A percentile compares a stretch with the other conserved stretches of the same genome.
Conservation (phyloP, 2,888 invertebrate genomes). For the Nemapogon koenigi region DNA sequence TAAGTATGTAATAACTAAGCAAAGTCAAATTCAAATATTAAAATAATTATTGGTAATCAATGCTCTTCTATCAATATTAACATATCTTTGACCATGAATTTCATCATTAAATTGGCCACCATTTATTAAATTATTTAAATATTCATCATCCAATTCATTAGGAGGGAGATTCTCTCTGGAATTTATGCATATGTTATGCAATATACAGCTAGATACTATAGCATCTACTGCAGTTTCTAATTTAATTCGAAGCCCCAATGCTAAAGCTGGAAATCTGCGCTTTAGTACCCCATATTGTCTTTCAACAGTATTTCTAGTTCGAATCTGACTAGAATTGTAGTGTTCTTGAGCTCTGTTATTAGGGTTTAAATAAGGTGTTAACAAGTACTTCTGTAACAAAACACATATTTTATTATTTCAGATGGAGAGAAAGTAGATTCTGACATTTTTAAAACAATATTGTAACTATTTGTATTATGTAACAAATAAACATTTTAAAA, state of each 20-base stretch:
- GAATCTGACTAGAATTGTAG: slow-evolving; percentile 1
- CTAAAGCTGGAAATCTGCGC: slow-evolving; percentile 8
- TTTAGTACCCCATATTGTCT: slow-evolving; percentile 18
- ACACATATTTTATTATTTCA: not conserved
- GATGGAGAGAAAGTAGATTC: not conserved
- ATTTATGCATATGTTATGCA: slow-evolving; percentile 7
- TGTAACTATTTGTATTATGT: not conserved
- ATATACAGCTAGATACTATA: slow-evolving; percentile 12
- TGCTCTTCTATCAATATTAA: too few species aligned
- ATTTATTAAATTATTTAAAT: too few species aligned
- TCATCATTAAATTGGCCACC: too few species aligned
- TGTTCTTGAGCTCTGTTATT: not conserved
- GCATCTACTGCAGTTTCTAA: slow-evolving; percentile 9
- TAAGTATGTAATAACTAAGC: too few species aligned
- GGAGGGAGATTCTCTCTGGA: too few species aligned
- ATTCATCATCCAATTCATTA: too few species aligned
- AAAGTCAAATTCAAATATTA: too few species aligned
- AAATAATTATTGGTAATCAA: too few species aligned
- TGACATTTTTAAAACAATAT: not conserved
- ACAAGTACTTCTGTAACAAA: not conserved
- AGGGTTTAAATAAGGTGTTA: slow-evolving; percentile 1
- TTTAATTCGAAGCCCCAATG: slow-evolving; percentile 10
- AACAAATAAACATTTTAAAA: not conserved
- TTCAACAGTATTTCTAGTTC: slow-evolving; percentile 18
- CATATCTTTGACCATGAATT: too few species aligned